These are phyloP conservation scores for Dicaeum eximium DNA, from an alignment of 2,113 vertebrate genomes.

Conservation along the genomic window DNA sequence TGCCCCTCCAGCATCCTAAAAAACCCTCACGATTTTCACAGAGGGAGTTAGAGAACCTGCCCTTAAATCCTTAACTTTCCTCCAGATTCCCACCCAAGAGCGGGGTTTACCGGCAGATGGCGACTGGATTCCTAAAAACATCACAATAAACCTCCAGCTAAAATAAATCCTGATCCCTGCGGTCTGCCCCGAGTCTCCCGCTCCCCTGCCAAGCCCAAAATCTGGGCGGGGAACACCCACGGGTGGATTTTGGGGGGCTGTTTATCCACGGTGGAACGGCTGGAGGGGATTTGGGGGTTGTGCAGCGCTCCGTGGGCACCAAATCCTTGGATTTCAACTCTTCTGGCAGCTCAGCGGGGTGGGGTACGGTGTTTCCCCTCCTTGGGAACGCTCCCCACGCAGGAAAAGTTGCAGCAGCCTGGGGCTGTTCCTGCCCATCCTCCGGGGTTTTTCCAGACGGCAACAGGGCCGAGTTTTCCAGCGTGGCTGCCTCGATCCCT, in stretches of 20 bases:
- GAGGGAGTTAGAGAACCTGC: neutral
- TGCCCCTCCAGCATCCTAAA: neutral
- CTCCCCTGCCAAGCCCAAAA: neutral
- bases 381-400: neutral
- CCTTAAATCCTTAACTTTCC: neutral
- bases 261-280: accelerated
- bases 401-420: neutral
- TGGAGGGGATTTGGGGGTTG: accelerated
- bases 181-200: neutral
- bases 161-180: neutral
- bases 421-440: neutral
- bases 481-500: neutral
- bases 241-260: neutral
- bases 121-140: neutral
- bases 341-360: neutral
- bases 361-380: accelerated
- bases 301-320: accelerated
- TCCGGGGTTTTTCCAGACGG: neutral
- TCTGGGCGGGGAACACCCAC: neutral
- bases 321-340: neutral
- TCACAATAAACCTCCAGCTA: neutral
- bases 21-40: accelerated
- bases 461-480: neutral
- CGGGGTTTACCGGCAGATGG: neutral
- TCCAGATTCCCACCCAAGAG: accelerated